Base-by-base conservation (phyloP, 2,888 invertebrate genomes). In the Dryadula phaetusa region DNA sequence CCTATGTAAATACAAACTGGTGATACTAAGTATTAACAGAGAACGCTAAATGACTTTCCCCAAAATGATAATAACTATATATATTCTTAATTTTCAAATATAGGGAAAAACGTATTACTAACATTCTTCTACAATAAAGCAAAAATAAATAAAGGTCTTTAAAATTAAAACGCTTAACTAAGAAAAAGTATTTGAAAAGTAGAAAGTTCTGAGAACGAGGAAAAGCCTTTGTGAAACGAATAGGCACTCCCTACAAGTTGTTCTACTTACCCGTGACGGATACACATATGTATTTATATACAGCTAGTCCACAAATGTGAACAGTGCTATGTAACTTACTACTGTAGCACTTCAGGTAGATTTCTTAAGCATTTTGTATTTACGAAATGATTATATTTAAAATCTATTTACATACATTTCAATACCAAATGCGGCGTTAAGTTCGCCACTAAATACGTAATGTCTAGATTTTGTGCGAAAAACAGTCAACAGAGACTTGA, bases 161-260 rank as follows among this genome's bases (percentile, higher is more conserved):
- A 52, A 52, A 52, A 52, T 28, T 28, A 28, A 28, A 52, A 28
- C 49, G 28, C 8, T 28, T 52, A 52, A 52, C 28, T 52, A 16
- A n/a, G 49, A 28, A 52, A 25, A 52, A 52, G 49, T 28, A 52
- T 52, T 52, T 52, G 28, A 52, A 52, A 52, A 8, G 25, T 28
- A 52, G 8, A 52, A 52, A 52, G 4, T 28, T 52, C 49, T 52
- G n/a, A 52, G 49, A 52, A 52, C 28, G 49, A 52, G 49, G 49
- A 52, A 52, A 52, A 52, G 49, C 28, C 28, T 52, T 52, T 52
- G 49, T 52, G 28, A 52, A 52, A 52, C 49, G 28, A 52, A 52
- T 52, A 49, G 25, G 25, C 25, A n/a, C 49, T 37, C 7, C n/a
- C 49, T 28, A 28, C 16, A 22, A 49, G 28, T 16, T 52, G 49